Conservation (phyloP, 1,140 invertebrate genomes). For the Melipona quadrifasciata region DNA sequence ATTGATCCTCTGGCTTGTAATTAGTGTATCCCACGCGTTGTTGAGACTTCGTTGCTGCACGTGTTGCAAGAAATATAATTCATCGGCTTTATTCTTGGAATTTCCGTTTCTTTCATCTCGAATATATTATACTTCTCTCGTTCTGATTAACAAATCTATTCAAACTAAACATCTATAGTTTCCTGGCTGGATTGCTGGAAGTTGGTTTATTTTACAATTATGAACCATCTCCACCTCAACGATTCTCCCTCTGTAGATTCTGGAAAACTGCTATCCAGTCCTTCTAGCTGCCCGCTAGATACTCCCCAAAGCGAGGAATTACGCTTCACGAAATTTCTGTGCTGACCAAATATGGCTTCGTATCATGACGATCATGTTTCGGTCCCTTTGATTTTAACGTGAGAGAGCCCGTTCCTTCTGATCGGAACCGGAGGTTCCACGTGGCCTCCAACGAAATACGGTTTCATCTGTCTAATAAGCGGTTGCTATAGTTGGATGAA, state of each 20-base stretch:
- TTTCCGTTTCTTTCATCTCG: no score
- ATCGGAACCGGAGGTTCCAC: neutral
- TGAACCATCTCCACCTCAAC: constrained; percentile 7
- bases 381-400: neutral
- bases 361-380: neutral
- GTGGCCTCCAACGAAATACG: neutral
- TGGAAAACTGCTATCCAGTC: neutral
- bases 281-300: neutral
- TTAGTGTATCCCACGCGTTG: no score
- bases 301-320: constrained; percentile 22
- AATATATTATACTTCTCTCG: neutral
- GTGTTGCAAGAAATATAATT: no score
- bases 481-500: neutral
- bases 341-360: neutral
- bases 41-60: no score
- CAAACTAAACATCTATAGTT: constrained; percentile 14
- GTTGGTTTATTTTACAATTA: constrained; percentile 31
- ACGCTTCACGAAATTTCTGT: neutral
- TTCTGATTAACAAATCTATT: neutral
- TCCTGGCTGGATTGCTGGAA: constrained; percentile 26
- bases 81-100: no score
- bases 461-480: neutral
- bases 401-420: neutral
- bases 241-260: neutral
- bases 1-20: no score